Conservation (phyloP, 2,113 vertebrate species). For the Phocoena phocoena region DNA sequence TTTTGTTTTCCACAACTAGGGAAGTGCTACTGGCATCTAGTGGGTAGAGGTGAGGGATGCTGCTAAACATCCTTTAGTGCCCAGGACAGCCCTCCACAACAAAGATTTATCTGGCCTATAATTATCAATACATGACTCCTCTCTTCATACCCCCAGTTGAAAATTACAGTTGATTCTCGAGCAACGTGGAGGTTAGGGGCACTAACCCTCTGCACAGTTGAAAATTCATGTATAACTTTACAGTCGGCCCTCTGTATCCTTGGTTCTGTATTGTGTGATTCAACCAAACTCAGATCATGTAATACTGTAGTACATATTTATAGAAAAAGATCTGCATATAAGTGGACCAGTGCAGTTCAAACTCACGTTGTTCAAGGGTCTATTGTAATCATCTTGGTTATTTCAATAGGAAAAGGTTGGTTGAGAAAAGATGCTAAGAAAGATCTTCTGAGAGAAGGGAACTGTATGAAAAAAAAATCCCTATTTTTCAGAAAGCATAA, state of each 20-base stretch:
- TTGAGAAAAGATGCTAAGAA: background rate
- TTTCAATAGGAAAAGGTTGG: background rate
- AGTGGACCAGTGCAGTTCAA: background rate
- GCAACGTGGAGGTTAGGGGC: background rate
- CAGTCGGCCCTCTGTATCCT: background rate
- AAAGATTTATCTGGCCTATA: background rate
- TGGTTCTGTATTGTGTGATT: background rate
- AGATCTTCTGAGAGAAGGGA: background rate
- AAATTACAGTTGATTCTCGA: background rate
- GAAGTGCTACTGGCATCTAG: background rate
- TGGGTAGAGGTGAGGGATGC: background rate
- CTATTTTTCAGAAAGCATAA: background rate
- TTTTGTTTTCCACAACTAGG: background rate
- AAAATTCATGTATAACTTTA: background rate
- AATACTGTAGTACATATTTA: background rate
- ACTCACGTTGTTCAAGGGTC: background rate
- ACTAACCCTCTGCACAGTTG: background rate
- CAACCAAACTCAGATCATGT: background rate
- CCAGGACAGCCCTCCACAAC: background rate
- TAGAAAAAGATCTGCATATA: background rate
- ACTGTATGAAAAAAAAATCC: background rate
- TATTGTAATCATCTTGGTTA: background rate
- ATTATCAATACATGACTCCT: background rate
- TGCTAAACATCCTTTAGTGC: background rate
- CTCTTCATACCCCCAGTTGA: background rate